phyloP scores from a whole-genome alignment of 2,888 invertebrate species.

The Drosophila meridionalis region DNA sequence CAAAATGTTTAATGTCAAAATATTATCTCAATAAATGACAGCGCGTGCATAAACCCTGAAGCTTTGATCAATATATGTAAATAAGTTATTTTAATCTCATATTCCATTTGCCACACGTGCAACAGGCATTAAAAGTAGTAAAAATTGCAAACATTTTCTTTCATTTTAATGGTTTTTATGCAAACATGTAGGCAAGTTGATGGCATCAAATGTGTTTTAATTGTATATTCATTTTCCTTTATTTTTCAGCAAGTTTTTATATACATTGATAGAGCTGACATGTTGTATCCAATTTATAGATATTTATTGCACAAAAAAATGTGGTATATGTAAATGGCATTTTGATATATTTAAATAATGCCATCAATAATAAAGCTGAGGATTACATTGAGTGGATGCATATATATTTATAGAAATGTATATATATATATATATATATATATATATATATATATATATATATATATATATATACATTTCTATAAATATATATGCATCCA shows the following conservation, averaged over 20 bases:
- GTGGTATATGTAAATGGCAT: neutral
- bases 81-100: conserved; percentile 6
- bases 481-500: too few relatives aligned
- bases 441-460: too few relatives aligned
- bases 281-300: too few relatives aligned
- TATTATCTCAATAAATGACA: neutral
- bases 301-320: neutral
- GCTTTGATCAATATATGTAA: neutral
- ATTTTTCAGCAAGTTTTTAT: neutral
- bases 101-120: conserved; percentile 11
- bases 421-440: too few relatives aligned
- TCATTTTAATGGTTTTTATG: neutral
- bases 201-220: conserved; percentile 2
- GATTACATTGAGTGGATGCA: neutral
- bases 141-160: neutral
- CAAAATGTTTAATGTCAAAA: neutral
- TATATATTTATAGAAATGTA: neutral
- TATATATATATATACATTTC: neutral
- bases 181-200: neutral
- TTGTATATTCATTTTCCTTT: neutral
- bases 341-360: neutral
- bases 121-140: neutral
- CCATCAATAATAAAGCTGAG: neutral
- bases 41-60: neutral
- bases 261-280: neutral